Evolutionary conservation across 2,888 invertebrate genomes (phyloP).

Genomic region (Adineta ricciae): DNA sequence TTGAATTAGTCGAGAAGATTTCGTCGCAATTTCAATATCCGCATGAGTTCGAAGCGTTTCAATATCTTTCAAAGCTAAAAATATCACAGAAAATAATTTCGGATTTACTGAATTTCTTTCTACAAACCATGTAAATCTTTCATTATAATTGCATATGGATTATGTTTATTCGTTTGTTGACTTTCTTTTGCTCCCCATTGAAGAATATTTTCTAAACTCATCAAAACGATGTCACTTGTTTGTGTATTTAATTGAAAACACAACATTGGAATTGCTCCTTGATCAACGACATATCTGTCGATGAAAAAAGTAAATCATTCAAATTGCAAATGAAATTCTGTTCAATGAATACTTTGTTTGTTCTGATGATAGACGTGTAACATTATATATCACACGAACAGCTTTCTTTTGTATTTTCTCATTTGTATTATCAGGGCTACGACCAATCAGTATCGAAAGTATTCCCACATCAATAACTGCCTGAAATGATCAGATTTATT

Average conservation of each 20-base stretch:
- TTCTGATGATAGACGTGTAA: slow-evolving; percentile 80
- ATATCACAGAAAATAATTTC: too few relatives aligned
- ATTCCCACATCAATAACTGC: slow-evolving; percentile 29
- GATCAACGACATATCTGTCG: slow-evolving; percentile 18
- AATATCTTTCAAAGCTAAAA: slow-evolving; percentile 69
- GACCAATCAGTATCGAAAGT: slow-evolving; percentile 24
- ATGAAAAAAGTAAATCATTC: not conserved
- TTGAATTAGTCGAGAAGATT: slow-evolving; percentile 96
- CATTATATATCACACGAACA: slow-evolving; percentile 93
- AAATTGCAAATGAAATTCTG: too few relatives aligned
- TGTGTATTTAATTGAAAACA: slow-evolving; percentile 27
- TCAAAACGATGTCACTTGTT: slow-evolving; percentile 27
- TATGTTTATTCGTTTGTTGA: slow-evolving; percentile 27
- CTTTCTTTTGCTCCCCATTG: slow-evolving; percentile 12
- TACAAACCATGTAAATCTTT: slow-evolving; percentile 42
- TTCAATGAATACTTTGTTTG: slow-evolving; percentile 62
- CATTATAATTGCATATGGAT: slow-evolving; percentile 30
- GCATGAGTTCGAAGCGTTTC: slow-evolving; percentile 91
- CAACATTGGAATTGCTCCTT: slow-evolving; percentile 22
- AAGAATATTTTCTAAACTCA: slow-evolving; percentile 31
- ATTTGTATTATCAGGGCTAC: too few relatives aligned
- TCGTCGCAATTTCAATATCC: slow-evolving; percentile 94
- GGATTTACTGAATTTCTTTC: too few relatives aligned
- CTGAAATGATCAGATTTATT: not conserved
- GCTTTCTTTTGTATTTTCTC: slow-evolving; percentile 61